Evolutionary conservation across 2,797 vertebrate genomes (phyloP), one percentile per base, ranked within the genome.

Genomic region (Manis pentadactyla): DNA sequence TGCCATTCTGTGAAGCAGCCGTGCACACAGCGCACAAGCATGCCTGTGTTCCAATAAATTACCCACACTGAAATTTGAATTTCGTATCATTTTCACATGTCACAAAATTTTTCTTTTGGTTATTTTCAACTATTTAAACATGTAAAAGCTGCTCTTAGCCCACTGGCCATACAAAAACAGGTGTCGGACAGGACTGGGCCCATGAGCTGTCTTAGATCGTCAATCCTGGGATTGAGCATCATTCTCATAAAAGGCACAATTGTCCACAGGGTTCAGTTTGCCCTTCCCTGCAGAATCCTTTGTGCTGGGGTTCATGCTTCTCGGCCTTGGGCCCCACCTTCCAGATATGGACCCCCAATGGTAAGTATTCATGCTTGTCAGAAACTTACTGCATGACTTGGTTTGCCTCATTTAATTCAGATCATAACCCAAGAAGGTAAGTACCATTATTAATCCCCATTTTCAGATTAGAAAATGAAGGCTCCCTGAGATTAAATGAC

Each of bases 41-140:
- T 37, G 29, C 4, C 92, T 31, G 13, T 25, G 42, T 87, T 78
- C 49, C 51, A 92, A 46, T 49, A 57, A 34, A 19, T 61, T 46
- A 49, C 59, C 3, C 6, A 68, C 57, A 19, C 9, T 71, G 34
- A 29, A 53, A 77, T 63, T 71, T 90, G 78, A 77, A 57, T 93
- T 91, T 82, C 19, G 29, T 89, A 18, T 61, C 5, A 66, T 81
- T 82, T 93, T 94, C 39, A 51, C 14, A 5, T 74, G 51, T 68
- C 37, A 69, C 13, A 25, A 46, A 39, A 73, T 73, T 69, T 57
- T 71, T 82, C 34, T 39, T 91, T 55, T 55, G 17, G 31, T 34
- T 63, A 90, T 95, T 69, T 63, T 46, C 29, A 63, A 81, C 29
- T 51, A 59, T 39, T 93, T 46, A 37, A 71, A 95, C 69, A 75